Evolutionary conservation across 2,797 vertebrate species (phyloP).

Genomic region (Poeciliopsis turneri): DNA sequence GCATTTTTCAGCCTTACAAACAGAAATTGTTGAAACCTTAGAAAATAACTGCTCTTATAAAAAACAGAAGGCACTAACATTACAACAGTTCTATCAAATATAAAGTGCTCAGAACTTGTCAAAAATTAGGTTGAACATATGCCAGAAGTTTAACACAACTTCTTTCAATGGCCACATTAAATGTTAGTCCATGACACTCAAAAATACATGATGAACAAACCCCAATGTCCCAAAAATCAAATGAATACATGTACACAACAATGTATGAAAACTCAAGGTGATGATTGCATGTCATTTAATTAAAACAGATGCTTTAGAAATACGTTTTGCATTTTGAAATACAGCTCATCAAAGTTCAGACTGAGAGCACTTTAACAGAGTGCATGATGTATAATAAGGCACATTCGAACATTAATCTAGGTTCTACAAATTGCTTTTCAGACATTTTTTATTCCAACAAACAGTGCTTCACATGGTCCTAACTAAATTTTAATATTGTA

Average conservation of each 20-base stretch:
- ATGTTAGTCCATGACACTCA: not conserved
- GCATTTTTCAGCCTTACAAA: not conserved
- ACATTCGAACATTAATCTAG: not conserved
- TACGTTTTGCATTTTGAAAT: not conserved
- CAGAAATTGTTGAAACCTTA: not conserved
- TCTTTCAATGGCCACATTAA: not conserved
- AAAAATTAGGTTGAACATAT: not conserved
- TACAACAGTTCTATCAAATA: not conserved
- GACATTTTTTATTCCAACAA: not conserved
- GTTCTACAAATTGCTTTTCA: not conserved
- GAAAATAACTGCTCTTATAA: not conserved
- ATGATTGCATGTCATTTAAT: not conserved
- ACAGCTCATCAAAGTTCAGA: not conserved
- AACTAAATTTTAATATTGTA: not conserved
- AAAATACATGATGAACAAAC: not conserved
- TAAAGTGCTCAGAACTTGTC: not conserved
- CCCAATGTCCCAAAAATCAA: not conserved
- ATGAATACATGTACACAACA: not conserved
- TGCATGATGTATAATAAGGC: not conserved
- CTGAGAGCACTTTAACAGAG: not conserved
- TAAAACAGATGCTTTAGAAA: not conserved
- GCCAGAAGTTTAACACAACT: not conserved
- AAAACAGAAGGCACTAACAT: not conserved
- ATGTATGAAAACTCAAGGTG: not conserved
- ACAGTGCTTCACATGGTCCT: not conserved